Conservation (phyloP, 1,140 invertebrate species). For the Lamellibrachia luymesi region DNA sequence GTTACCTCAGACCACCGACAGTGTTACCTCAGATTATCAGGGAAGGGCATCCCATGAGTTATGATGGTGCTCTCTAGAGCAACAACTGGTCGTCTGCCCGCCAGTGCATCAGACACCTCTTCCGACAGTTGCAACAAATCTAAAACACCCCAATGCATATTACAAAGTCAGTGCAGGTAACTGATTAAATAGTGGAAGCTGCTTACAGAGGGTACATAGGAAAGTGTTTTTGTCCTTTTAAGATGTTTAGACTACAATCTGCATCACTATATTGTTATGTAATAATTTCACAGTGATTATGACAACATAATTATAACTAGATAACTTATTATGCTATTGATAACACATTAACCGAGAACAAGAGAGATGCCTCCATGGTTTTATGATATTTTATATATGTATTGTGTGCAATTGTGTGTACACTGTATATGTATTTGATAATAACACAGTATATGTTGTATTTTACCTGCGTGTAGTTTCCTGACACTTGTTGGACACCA, state of each 20-base stretch:
- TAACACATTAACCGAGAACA: no score
- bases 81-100: slow-evolving; percentile 69
- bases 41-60: slow-evolving; percentile 96
- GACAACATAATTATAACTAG: no score
- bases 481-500: not conserved
- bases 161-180: not conserved
- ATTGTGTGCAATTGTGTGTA: no score
- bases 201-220: no score
- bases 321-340: no score
- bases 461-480: not conserved
- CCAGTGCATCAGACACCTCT: slow-evolving; percentile 47
- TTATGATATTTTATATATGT: no score
- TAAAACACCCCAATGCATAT: slow-evolving; percentile 24
- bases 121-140: slow-evolving; percentile 39
- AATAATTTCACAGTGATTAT: no score
- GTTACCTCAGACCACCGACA: not conserved
- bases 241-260: no score
- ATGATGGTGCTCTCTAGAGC: slow-evolving; percentile 97
- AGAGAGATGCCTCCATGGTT: no score
- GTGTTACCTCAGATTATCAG: slow-evolving; percentile 75
- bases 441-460: not conserved
- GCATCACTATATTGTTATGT: no score
- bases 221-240: no score
- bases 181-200: no score
- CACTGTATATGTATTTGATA: not conserved